Evolutionary conservation across 2,888 invertebrate genomes (phyloP).

Genomic region (Cephus pulcher): DNA sequence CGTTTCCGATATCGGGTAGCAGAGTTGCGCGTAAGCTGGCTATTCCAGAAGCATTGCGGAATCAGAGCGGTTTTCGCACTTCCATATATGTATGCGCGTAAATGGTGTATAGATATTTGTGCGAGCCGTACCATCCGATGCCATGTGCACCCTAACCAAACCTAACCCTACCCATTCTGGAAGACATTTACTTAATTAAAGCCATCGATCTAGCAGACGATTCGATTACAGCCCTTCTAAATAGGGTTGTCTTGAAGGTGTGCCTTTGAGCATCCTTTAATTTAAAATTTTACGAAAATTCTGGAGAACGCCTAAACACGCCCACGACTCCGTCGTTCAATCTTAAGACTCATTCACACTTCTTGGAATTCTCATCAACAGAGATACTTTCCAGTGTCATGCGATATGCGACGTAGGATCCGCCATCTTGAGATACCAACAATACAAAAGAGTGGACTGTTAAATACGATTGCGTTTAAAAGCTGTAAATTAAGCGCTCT

Average conservation of each 20-base stretch:
- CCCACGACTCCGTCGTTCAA: background rate
- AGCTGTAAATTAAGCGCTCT: constrained; percentile 16
- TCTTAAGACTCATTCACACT: background rate
- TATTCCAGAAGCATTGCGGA: background rate
- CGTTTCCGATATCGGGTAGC: background rate
- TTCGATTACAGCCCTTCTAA: constrained; percentile 30
- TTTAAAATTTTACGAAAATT: background rate
- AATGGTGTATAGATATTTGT: background rate
- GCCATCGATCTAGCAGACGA: constrained; percentile 46
- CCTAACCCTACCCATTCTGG: constrained; percentile 1
- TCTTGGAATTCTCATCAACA: background rate
- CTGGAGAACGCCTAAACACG: background rate
- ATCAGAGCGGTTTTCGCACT: background rate
- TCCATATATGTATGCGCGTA: background rate
- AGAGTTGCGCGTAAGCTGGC: background rate
- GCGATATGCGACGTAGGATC: background rate
- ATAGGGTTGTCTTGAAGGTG: background rate
- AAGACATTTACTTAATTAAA: constrained; percentile 49
- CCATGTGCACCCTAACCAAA: background rate
- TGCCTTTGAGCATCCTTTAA: background rate
- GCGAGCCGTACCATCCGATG: background rate
- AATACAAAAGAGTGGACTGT: background rate
- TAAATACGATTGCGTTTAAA: constrained; percentile 21
- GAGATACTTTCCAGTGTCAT: background rate
- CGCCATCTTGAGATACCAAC: background rate